Percentiles rank a stretch among this genome's conserved stretches.
Evolutionary conservation across 1,140 invertebrate genomes (phyloP).

Genomic region (Drosophila ficusphila): DNA sequence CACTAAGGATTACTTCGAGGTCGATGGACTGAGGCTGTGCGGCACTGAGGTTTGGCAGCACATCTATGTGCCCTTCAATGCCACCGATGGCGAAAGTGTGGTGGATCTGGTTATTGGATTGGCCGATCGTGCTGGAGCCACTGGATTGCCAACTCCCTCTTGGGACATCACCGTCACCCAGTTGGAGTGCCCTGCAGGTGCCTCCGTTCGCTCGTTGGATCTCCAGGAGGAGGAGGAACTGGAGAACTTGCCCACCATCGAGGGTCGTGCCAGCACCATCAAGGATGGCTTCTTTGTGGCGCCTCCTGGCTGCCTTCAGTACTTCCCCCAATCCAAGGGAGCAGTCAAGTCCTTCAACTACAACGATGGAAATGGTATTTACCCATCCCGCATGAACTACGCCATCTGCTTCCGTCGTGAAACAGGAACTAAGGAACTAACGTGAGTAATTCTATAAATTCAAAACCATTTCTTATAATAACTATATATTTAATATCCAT

Average conservation of each 20-base stretch:
- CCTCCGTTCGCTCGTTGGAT: slow-evolving; percentile 34
- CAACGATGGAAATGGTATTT: slow-evolving; percentile 67
- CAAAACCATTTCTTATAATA: background rate
- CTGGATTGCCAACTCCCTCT: slow-evolving; percentile 16
- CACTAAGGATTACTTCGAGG: slow-evolving; percentile 60
- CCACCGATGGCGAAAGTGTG: slow-evolving; percentile 41
- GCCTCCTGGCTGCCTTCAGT: slow-evolving; percentile 74
- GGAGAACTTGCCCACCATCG: too few relatives aligned
- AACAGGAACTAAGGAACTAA: slow-evolving; percentile 6
- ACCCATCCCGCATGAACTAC: slow-evolving; percentile 71
- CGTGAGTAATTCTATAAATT: slow-evolving; percentile 28
- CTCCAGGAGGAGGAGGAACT: slow-evolving; percentile 1
- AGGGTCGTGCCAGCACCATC: slow-evolving; percentile 21
- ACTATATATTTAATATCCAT: too few relatives aligned
- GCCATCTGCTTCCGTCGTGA: slow-evolving; percentile 77
- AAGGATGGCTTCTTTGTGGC: slow-evolving; percentile 69
- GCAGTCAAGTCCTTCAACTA: slow-evolving; percentile 76
- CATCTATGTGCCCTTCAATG: slow-evolving; percentile 78
- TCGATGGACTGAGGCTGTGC: slow-evolving; percentile 59
- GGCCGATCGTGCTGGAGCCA: slow-evolving; percentile 52
- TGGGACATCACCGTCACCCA: slow-evolving; percentile 69
- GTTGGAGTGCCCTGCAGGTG: slow-evolving; percentile 63
- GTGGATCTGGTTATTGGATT: slow-evolving; percentile 51
- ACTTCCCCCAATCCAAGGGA: slow-evolving; percentile 66
- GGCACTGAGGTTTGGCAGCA: slow-evolving; percentile 70